These are phyloP conservation scores for Diarsia brunnea DNA, from an alignment of 2,888 invertebrate species.

Conservation along the genomic window DNA sequence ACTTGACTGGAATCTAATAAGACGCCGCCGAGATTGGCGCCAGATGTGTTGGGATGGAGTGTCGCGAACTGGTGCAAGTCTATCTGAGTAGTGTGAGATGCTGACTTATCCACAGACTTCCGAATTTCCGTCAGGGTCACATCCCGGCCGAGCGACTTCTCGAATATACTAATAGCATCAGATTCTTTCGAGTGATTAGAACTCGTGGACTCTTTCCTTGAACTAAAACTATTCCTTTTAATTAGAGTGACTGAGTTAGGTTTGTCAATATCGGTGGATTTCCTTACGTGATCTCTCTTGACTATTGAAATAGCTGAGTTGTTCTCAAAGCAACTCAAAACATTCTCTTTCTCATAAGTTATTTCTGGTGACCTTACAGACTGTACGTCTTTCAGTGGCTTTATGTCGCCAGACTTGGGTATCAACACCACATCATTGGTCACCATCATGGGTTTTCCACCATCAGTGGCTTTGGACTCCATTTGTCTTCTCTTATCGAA, in stretches of 20 bases:
- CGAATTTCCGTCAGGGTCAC: slow-evolving; percentile 88
- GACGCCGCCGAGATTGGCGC: slow-evolving; percentile 75
- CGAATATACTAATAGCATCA: slow-evolving; percentile 89
- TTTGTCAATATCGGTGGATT: slow-evolving; percentile 87
- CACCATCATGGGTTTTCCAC: slow-evolving; percentile 85
- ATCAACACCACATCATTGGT: slow-evolving; percentile 88
- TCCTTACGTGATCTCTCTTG: slow-evolving; percentile 87
- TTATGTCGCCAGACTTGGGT: slow-evolving; percentile 87
- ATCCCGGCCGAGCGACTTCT: slow-evolving; percentile 88
- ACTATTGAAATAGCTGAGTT: slow-evolving; percentile 90
- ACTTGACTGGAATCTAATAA: slow-evolving; percentile 85
- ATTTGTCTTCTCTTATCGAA: slow-evolving; percentile 88
- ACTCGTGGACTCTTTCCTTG: slow-evolving; percentile 88
- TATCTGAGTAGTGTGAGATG: slow-evolving; percentile 75
- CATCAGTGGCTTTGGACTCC: slow-evolving; percentile 81
- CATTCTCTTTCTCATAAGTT: slow-evolving; percentile 86
- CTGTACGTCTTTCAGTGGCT: slow-evolving; percentile 87
- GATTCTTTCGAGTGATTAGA: slow-evolving; percentile 87
- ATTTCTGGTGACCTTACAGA: slow-evolving; percentile 86
- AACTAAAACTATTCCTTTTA: slow-evolving; percentile 86
- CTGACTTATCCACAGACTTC: slow-evolving; percentile 85
- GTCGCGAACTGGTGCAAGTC: slow-evolving; percentile 86
- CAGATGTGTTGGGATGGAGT: slow-evolving; percentile 79
- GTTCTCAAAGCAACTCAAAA: slow-evolving; percentile 89
- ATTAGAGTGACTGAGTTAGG: slow-evolving; percentile 88